Base-by-base conservation (phyloP, 2,888 invertebrate species). In the Gasteruption jaculator region DNA sequence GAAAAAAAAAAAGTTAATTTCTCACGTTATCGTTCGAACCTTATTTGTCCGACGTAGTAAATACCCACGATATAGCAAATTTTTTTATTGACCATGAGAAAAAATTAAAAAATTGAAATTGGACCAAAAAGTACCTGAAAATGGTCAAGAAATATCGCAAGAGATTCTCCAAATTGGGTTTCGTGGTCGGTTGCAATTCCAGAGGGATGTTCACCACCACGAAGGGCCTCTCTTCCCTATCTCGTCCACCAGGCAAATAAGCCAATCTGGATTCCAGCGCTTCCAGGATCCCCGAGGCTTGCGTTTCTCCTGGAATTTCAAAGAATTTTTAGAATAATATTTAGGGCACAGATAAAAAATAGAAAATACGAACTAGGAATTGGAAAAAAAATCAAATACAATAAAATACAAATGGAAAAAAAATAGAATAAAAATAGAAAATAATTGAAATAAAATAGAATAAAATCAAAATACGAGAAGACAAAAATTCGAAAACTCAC, bases 181-280 rank as follows among this genome's bases (percentile, higher is more conserved):
- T 66, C 19, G 58, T 57, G 11, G 49, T 56, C 41, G 76, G 73
- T 43, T 77, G 73, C 57, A 82, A 81, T 33, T 58, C 61, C 42
- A 73, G 67, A 43, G 81, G 78, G 46, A 82, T 75, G 56, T 76
- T 76, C 48, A 83, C 75, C 50, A 82, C 71, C 52, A 84, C 71
- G 56, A 84, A 68, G 38, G 83, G 79, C 47, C 78, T 76, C 38
- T 79, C 79, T 50, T 81, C 78, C 45, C 77, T 76, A 71, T 84
- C 84, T 48, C 78, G 74, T 50, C 83, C 81, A 51, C 85, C 84
- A 43, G 83, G 81, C 50, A 83, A 68, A 62, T 76, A 75, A 42
- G 78, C 81, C 52, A 77, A 71, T 57, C 77, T 76, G 50, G 76
- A 76, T 69, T 79, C 76, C 56, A 83, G 73, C 46, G 76, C 76